These are phyloP conservation scores for Parazoanthus atlanticus DNA, from an alignment of 92 coral and sea anemone species.

Conservation along the genomic window DNA sequence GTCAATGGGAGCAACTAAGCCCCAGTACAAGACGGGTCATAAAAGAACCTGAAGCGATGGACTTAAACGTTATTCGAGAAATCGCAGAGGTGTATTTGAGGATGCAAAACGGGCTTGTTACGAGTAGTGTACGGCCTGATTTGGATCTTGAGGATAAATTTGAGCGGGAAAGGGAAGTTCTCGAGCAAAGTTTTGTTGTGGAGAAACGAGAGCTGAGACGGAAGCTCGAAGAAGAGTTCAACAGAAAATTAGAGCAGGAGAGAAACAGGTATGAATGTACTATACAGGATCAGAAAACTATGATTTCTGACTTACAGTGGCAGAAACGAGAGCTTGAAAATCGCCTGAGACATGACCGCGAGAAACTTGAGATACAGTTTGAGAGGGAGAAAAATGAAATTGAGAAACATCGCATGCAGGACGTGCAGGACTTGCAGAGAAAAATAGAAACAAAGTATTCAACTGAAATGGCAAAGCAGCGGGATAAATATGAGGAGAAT, in stretches of 20 bases:
- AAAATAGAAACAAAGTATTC: conserved; percentile 70
- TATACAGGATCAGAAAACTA: conserved; percentile 73
- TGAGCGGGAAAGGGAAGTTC: conserved; percentile 82
- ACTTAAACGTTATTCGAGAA: conserved; percentile 70
- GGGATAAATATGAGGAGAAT: conserved; percentile 83
- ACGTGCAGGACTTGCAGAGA: conserved; percentile 71
- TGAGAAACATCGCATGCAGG: conserved; percentile 75
- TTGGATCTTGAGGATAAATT: conserved; percentile 94
- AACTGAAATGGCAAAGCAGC: conserved; percentile 74
- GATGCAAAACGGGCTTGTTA: conserved; percentile 75
- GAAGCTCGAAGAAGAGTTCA: conserved; percentile 79
- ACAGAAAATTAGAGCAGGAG: conserved; percentile 76
- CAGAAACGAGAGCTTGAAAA: conserved; percentile 89
- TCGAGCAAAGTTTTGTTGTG: conserved; percentile 71
- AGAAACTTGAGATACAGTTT: conserved; percentile 77
- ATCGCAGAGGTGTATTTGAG: conserved; percentile 88
- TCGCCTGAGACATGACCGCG: conserved; percentile 80
- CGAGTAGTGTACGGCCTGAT: conserved; percentile 89
- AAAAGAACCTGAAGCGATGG: conserved; percentile 54
- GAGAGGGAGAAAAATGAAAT: conserved; percentile 87
- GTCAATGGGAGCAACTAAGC: conserved; percentile 41
- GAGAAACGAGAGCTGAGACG: conserved; percentile 84
- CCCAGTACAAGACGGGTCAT: conserved; percentile 26
- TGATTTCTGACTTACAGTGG: conserved; percentile 90
- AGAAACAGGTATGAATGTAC: conserved; percentile 71